Base-by-base conservation (phyloP, 2,888 invertebrate species). In the Rhorus exstirpatorius region DNA sequence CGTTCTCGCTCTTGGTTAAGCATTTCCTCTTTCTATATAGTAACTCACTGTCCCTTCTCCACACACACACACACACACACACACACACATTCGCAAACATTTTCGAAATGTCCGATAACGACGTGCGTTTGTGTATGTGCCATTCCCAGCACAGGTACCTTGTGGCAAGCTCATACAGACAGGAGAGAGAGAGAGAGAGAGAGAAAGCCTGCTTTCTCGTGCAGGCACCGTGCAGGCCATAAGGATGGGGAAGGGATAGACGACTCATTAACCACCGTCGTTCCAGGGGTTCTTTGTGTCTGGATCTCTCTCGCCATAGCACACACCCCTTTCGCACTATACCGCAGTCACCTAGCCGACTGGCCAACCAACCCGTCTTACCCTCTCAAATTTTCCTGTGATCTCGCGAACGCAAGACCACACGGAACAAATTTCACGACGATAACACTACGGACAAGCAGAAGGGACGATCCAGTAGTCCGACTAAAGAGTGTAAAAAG, bases 251-350 rank as follows among this genome's bases (percentile, higher is more conserved):
- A 82, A 81, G 83, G 84, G 84, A 86, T 84, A 85, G 87, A 89
- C 87, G 89, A 89, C 87, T 89, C 89, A 89, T 89, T 89, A 89
- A 90, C 87, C 85, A 88, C 85, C 86, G 85, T 74, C 84, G 86
- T 84, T 85, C 71, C 79, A 84, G 72, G 58, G 65, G 83, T 86
- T 88, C 89, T 88, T 88, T 88, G 84, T 85, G 84, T 85, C 85
- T 82, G 81, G 75, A 51, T 67, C 26, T 38, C 41, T 53, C 63
- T 75, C 35, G 31, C 58, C 38, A 12, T 71, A 0, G 14, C 55
- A 68, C 67, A 67, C 70, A 79, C 63, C 82, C 79, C 79, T 79
- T 79, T 82, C 70, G 65, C 75, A 31, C 74, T 63, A 78, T 49
- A n/a, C n/a, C n/a, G n/a, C 72, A 68, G 70, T 71, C 82, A 78